Base-by-base conservation (phyloP, 2,113 vertebrate species). In the Cheilinus undulatus region DNA sequence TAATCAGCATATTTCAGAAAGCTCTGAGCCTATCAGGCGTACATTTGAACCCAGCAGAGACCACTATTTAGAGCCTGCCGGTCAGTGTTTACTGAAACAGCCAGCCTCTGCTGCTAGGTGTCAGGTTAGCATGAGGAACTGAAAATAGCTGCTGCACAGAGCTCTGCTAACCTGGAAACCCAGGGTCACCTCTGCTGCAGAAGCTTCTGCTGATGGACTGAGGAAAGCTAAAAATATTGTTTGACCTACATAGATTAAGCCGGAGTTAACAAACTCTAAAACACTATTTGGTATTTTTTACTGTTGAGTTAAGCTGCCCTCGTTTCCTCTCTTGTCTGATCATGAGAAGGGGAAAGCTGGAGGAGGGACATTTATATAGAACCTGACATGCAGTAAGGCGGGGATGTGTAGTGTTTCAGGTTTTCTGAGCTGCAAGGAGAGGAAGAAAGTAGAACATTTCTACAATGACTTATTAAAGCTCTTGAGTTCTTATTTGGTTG, bases 131-230 rank as follows among this genome's bases (percentile, higher is more conserved):
- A 30, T 49, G 56, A 46, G 53, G 26, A 71, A 54, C 71, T 62
- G 0, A 87, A 90, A 90, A 91, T 89, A 90, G 70, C 70, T 69
- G 69, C 67, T 62, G 40, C 69, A 34, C n/a, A 32, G 40, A 52
- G 68, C 69, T 73, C 71, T 75, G 51, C 65, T 82, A 58, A 84
- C 46, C 69, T 76, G 64, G 48, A 86, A 80, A 75, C 46, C 13
- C 32, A 20, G 60, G 51, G 51, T 72, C 64, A 60, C 36, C 60
- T 54, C 24, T 49, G 28, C 56, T 26, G 15, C 11, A 32, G 10
- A n/a, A 26, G 30, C 5, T 38, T 24, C 30, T 24, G 11, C 0
- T 22, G 9, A 53, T 48, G 8, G 17, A 49, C 9, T 36, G 23
- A 20, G 12, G 10, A 17, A 42, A 57, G 19, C n/a, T 34, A 38